phyloP scores from a whole-genome alignment of 1,140 invertebrate genomes.

The Drosophila pandora region DNA sequence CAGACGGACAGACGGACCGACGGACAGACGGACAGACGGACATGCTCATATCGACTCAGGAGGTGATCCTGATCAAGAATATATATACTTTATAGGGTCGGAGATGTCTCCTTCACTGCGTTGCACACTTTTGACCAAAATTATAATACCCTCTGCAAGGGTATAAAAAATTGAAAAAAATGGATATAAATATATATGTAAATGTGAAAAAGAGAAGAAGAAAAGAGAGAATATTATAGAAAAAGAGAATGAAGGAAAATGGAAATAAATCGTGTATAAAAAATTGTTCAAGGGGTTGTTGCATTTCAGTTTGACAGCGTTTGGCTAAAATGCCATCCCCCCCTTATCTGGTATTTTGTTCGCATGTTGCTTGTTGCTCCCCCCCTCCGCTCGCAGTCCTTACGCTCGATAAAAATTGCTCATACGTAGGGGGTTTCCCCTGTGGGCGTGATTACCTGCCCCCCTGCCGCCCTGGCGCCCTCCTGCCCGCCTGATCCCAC shows the following conservation, averaged over 20 bases:
- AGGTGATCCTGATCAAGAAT: too few species aligned
- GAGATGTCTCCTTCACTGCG: too few species aligned
- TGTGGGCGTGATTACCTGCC: slow-evolving; percentile 69
- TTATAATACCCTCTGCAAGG: too few species aligned
- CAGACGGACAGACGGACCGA: too few species aligned
- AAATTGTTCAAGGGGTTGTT: slow-evolving; percentile 79
- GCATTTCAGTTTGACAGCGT: slow-evolving; percentile 67
- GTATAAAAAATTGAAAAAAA: slow-evolving; percentile 51
- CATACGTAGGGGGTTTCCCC: slow-evolving; percentile 36
- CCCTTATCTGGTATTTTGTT: slow-evolving; percentile 6
- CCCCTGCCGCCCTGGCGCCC: not conserved
- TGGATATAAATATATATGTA: slow-evolving; percentile 14
- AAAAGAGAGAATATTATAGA: slow-evolving; percentile 4
- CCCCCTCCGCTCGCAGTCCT: not conserved
- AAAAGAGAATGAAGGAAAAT: slow-evolving; percentile 43
- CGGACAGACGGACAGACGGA: too few species aligned
- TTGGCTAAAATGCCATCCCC: slow-evolving; percentile 36
- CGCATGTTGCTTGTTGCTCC: slow-evolving; percentile 59
- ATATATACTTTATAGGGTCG: too few species aligned
- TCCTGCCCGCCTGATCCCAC: not conserved
- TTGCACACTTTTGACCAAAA: too few species aligned
- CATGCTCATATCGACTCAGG: too few species aligned
- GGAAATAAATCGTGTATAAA: slow-evolving; percentile 78
- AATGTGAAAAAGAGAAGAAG: slow-evolving; percentile 18
- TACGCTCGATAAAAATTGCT: slow-evolving; percentile 73